Base-by-base conservation (phyloP, 2,888 invertebrate genomes). In the Anodontia alba region DNA sequence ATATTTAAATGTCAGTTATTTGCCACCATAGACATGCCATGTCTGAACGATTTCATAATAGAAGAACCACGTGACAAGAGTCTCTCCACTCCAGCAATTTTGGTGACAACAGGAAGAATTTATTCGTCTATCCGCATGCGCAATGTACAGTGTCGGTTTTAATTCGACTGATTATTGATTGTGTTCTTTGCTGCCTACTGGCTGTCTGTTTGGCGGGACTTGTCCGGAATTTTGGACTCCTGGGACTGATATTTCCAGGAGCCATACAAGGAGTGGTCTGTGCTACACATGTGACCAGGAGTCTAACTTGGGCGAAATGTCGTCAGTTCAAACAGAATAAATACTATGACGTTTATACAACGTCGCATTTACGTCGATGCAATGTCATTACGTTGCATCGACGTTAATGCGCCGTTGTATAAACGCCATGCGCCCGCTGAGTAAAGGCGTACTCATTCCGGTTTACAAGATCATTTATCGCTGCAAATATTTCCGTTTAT, bases 141-240 rank as follows among this genome's bases (percentile, higher is more conserved):
- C 31, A 23, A 2, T 70, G 43, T 15, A 17, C 31, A 1, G 15
- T 7, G 8, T 67, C 42, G 1, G 43, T 20, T 20, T 7, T 33
- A 17, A 33, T 54, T 2, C 51, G 51, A n/a, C 17, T 49, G 51
- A 26, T 54, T 26, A 2, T 51, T 51, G 54, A 23, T n/a, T 17
- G 20, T n/a, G 36, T 73, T 7, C 43, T 83, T 7, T 74, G 62
- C 23, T 20, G 68, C 1, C 57, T 84, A 5, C 57, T 82, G 12
- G 38, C 57, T 15, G 51, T 68, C 0, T 85, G 78, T 68, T 74
- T 80, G 17, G 76, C 74, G 0, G 82, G 82, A 8, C 79, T 85
- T 62, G 46, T 62, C 17, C 78, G 80, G 71, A 57, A 57, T 57
- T 57, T 57, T 7, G 57, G 57, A 57, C 23, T 57, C 26, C 7